These are phyloP conservation scores for Tyrannus savana DNA, from an alignment of 2,113 vertebrate species.

Conservation along the genomic window DNA sequence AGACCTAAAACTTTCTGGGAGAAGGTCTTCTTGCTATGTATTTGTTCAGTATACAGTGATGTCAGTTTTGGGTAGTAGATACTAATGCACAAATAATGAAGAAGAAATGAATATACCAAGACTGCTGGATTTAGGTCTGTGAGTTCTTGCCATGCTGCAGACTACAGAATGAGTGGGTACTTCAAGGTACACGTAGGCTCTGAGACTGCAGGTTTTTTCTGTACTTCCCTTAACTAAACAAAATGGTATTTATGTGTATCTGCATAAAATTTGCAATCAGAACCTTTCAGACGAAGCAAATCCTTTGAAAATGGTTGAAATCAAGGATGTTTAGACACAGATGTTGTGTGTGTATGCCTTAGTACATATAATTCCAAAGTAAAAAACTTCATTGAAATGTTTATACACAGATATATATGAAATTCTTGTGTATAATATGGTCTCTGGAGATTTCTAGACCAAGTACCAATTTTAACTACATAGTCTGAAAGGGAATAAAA, in stretches of 20 bases:
- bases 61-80: background rate
- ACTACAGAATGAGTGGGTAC: background rate
- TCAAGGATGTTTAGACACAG: slow-evolving; percentile 38
- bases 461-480: background rate
- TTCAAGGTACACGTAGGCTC: background rate
- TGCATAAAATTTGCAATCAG: slow-evolving; percentile 38
- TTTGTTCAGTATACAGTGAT: background rate
- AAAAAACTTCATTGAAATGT: background rate
- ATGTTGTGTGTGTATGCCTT: background rate
- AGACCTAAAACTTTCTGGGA: background rate
- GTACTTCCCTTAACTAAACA: background rate
- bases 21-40: background rate
- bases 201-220: background rate
- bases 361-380: background rate
- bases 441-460: background rate
- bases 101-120: background rate
- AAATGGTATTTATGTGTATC: background rate
- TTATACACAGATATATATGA: background rate
- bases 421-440: background rate
- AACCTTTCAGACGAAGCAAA: background rate
- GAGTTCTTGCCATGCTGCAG: background rate
- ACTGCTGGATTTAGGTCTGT: background rate
- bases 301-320: slow-evolving; percentile 26
- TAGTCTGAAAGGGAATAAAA: background rate
- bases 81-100: background rate